These are phyloP conservation scores for Acipenser oxyrinchus DNA, from an alignment of 2,797 vertebrate genomes.

Conservation along the genomic window DNA sequence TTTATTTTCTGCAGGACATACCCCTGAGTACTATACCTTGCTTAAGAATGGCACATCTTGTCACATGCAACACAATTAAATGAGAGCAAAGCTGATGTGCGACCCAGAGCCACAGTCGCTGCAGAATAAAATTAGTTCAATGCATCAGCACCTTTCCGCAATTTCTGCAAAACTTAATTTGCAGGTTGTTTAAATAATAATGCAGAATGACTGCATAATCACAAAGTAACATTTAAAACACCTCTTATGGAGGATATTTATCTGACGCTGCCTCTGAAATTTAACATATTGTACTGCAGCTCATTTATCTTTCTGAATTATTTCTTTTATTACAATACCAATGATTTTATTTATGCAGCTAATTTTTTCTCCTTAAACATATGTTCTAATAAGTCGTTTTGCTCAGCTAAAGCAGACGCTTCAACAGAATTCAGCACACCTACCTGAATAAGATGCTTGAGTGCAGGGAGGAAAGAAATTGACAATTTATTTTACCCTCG, in stretches of 20 bases:
- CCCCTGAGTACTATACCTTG: constrained; percentile 1
- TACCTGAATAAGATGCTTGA: constrained; percentile 81
- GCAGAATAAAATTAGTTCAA: constrained; percentile 14
- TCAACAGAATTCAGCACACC: constrained; percentile 73
- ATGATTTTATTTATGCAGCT: constrained; percentile 71
- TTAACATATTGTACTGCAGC: constrained; percentile 65
- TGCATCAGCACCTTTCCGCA: constrained; percentile 2
- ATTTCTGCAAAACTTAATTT: neutral
- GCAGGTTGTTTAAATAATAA: constrained; percentile 43
- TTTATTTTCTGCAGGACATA: neutral
- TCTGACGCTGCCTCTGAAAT: constrained; percentile 62
- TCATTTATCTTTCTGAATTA: constrained; percentile 70
- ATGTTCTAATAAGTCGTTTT: constrained; percentile 78
- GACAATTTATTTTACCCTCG: constrained; percentile 79
- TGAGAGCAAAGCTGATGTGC: neutral
- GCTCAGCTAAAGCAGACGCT: constrained; percentile 62
- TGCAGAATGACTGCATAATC: constrained; percentile 64
- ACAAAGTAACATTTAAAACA: constrained; percentile 69
- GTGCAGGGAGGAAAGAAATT: constrained; percentile 75
- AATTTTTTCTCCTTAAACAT: constrained; percentile 63
- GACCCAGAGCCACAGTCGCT: neutral
- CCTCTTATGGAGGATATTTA: constrained; percentile 64
- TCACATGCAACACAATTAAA: neutral
- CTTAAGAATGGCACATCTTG: constrained; percentile 6
- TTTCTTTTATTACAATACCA: constrained; percentile 59